Percentiles rank a stretch among this genome's conserved stretches.
These are phyloP conservation scores for Drosophila aldrichi DNA, from an alignment of 2,888 invertebrate species.

Conservation along the genomic window DNA sequence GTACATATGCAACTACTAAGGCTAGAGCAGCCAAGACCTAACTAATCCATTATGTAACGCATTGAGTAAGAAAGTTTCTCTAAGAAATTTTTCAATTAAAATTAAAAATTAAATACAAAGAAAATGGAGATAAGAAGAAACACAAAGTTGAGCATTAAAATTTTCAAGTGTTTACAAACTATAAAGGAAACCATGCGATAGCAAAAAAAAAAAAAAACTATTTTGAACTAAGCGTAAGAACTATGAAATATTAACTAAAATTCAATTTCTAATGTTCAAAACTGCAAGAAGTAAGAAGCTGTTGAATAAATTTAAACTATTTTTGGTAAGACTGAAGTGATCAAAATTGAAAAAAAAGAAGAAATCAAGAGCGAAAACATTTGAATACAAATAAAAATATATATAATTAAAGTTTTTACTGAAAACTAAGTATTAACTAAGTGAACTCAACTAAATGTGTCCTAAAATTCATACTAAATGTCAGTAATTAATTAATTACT, in stretches of 20 bases:
- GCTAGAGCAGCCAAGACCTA: constrained; percentile 40
- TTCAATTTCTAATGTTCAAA: constrained; percentile 46
- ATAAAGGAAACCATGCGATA: constrained; percentile 55
- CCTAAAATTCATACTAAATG: constrained; percentile 70
- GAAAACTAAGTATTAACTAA: constrained; percentile 51
- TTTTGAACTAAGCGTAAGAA: constrained; percentile 39
- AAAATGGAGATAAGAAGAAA: neutral
- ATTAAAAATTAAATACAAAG: neutral
- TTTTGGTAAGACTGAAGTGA: constrained; percentile 80
- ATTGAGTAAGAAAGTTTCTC: constrained; percentile 56
- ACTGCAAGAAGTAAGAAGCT: constrained; percentile 21
- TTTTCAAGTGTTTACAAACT: constrained; percentile 38
- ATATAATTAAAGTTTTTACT: constrained; percentile 36
- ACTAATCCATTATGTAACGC: constrained; percentile 38
- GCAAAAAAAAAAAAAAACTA: constrained; percentile 35
- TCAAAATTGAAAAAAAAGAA: constrained; percentile 56
- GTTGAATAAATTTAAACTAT: constrained; percentile 44
- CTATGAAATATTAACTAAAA: constrained; percentile 11
- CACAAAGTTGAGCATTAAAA: constrained; percentile 17
- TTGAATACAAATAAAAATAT: constrained; percentile 34
- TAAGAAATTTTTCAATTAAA: constrained; percentile 49
- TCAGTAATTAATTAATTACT: constrained; percentile 46
- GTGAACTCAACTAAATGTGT: constrained; percentile 64
- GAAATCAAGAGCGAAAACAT: constrained; percentile 36
- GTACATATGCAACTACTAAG: constrained; percentile 56